A percentile compares a stretch with the other conserved stretches of the same genome.
These are phyloP conservation scores for Aphaenogaster floridana DNA, from an alignment of 1,140 invertebrate genomes.

Conservation along the genomic window DNA sequence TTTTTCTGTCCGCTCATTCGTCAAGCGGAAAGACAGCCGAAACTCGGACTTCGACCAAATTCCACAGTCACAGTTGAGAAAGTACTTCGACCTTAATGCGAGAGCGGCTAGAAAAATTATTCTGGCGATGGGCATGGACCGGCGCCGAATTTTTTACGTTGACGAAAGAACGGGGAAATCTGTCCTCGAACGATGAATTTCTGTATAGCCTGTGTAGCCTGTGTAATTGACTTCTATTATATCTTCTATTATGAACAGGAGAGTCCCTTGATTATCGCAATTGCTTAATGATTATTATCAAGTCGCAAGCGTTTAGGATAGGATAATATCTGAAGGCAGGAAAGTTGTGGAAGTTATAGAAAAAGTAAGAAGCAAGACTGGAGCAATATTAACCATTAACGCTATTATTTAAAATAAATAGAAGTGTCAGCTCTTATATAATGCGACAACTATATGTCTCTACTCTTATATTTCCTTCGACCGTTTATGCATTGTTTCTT, in stretches of 20 bases:
- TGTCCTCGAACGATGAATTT: slow-evolving; percentile 9
- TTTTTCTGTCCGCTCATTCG: slow-evolving; percentile 45
- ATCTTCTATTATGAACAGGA: background rate
- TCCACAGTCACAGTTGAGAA: slow-evolving; percentile 26
- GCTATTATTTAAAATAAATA: background rate
- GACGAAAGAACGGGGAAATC: background rate
- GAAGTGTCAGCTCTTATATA: background rate
- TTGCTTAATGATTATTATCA: slow-evolving; percentile 2
- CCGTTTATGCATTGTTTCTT: background rate
- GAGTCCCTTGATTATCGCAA: background rate
- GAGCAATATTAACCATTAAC: background rate
- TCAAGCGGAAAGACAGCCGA: slow-evolving; percentile 18
- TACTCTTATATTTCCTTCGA: background rate
- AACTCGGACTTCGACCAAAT: background rate
- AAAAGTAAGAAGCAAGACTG: background rate
- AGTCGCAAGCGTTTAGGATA: background rate
- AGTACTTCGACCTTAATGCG: slow-evolving; percentile 36
- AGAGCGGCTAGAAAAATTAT: slow-evolving; percentile 34
- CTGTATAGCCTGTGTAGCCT: background rate
- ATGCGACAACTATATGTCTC: background rate
- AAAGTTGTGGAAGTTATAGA: background rate
- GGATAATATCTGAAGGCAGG: background rate
- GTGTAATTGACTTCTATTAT: slow-evolving; percentile 11
- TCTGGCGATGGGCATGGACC: background rate
- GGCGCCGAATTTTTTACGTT: background rate